Percentiles rank a stretch among this genome's conserved stretches.
Evolutionary conservation across 1,140 invertebrate species (phyloP).

Genomic region (Diuraphis noxia): DNA sequence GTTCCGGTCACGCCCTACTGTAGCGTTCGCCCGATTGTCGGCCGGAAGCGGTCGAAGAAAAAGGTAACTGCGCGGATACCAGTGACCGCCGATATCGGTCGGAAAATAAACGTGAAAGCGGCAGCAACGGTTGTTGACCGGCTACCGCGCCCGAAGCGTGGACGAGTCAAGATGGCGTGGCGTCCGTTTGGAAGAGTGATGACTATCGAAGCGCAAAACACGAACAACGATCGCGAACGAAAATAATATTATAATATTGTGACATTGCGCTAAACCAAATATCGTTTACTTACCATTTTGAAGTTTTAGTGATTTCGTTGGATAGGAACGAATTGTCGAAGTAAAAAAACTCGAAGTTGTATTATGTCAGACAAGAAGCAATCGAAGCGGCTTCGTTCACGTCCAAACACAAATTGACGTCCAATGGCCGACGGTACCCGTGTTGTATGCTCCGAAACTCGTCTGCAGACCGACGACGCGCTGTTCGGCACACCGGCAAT

Average conservation of each 20-base stretch:
- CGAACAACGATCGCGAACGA: neutral
- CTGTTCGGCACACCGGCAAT: slow-evolving; percentile 41
- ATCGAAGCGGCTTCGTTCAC: slow-evolving; percentile 27
- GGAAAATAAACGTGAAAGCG: no score
- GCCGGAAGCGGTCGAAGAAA: neutral
- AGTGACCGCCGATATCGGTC: no score
- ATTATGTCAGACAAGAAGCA: slow-evolving; percentile 46
- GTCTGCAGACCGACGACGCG: slow-evolving; percentile 27
- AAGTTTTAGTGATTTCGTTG: neutral
- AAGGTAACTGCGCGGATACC: neutral
- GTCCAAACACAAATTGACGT: slow-evolving; percentile 51
- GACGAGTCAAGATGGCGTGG: neutral
- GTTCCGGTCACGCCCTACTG: neutral
- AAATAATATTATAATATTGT: neutral
- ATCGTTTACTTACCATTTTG: slow-evolving; percentile 36
- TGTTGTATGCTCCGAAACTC: slow-evolving; percentile 35
- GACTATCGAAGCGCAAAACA: neutral
- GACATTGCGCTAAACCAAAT: neutral
- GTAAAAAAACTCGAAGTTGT: slow-evolving; percentile 1
- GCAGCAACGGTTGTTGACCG: neutral
- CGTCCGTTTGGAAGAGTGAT: neutral
- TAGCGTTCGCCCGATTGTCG: no score
- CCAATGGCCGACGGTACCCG: neutral
- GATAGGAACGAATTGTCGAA: neutral
- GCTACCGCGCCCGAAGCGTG: neutral